Evolutionary conservation across 1,140 invertebrate genomes (phyloP).

Genomic region (Drosophila sturtevanti): DNA sequence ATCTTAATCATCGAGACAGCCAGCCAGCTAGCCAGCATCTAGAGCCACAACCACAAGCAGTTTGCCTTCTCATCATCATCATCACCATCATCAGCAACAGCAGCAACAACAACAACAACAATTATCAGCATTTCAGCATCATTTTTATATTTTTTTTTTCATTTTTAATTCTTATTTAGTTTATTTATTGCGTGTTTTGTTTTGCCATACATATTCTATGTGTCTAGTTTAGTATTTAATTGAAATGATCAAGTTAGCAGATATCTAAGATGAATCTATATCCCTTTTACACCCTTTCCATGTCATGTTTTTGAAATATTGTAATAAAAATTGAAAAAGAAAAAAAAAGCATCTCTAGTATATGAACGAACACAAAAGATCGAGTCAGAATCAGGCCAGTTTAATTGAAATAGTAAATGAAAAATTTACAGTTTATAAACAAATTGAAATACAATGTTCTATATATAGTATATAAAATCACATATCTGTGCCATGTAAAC

Average conservation of each 20-base stretch:
- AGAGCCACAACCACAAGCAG: conserved; percentile 12
- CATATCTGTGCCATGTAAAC: conserved; percentile 9
- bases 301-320: conserved; percentile 52
- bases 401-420: not conserved
- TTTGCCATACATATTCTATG: conserved; percentile 20
- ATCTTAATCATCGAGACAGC: conserved; percentile 43
- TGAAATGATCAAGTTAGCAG: conserved; percentile 32
- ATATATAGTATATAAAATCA: conserved; percentile 5
- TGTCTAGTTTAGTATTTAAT: conserved; percentile 31
- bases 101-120: conserved; percentile 40
- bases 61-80: conserved; percentile 30
- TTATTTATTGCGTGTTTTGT: conserved; percentile 66
- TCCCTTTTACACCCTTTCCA: not conserved
- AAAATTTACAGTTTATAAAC: not conserved
- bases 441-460: conserved; percentile 3
- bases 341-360: too few relatives aligned
- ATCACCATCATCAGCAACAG: conserved; percentile 37
- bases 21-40: conserved; percentile 16
- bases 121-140: conserved; percentile 36
- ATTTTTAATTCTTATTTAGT: conserved; percentile 53
- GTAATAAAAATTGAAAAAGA: conserved; percentile 45
- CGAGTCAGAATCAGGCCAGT: not conserved
- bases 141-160: conserved; percentile 10
- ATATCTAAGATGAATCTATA: conserved; percentile 19
- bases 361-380: too few relatives aligned